Evolutionary conservation across 2,888 invertebrate genomes (phyloP).

Genomic region (Sussaba pulchella): DNA sequence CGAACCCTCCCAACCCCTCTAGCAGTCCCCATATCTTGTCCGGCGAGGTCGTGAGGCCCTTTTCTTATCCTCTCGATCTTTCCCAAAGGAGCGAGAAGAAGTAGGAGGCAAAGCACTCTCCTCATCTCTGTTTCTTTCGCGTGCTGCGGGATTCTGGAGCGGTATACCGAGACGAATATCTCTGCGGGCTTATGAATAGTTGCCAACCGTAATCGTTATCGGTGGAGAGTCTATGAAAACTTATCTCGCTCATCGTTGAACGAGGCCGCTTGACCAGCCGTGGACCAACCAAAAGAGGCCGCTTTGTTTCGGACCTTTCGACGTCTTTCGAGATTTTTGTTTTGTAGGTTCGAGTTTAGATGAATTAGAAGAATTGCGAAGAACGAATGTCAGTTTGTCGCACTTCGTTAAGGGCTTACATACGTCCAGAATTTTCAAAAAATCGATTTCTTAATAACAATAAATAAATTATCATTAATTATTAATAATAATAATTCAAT

Average conservation of each 20-base stretch:
- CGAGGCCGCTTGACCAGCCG: no score
- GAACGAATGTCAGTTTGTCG: neutral
- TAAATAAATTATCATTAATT: no score
- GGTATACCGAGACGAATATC: neutral
- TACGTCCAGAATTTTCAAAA: no score
- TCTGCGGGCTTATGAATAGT: slow-evolving; percentile 29
- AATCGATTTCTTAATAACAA: no score
- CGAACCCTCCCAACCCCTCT: neutral
- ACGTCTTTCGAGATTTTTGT: no score
- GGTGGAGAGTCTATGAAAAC: slow-evolving; percentile 11
- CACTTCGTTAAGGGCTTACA: neutral
- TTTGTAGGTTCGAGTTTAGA: neutral
- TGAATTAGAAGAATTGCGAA: neutral
- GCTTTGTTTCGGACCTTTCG: no score
- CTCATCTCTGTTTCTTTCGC: no score
- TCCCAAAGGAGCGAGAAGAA: slow-evolving; percentile 26
- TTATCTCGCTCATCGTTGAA: neutral
- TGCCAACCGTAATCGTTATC: slow-evolving; percentile 7
- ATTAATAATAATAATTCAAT: no score
- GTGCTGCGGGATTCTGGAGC: slow-evolving; percentile 2
- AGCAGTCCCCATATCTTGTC: slow-evolving; percentile 48
- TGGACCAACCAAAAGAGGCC: no score
- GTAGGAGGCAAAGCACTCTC: slow-evolving; percentile 15
- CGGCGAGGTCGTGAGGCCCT: slow-evolving; percentile 54
- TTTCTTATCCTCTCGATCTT: slow-evolving; percentile 37